Evolutionary conservation across 2,113 vertebrate genomes (phyloP), one percentile per base, ranked within the genome.

Genomic region (Corythornis madagascariensis): DNA sequence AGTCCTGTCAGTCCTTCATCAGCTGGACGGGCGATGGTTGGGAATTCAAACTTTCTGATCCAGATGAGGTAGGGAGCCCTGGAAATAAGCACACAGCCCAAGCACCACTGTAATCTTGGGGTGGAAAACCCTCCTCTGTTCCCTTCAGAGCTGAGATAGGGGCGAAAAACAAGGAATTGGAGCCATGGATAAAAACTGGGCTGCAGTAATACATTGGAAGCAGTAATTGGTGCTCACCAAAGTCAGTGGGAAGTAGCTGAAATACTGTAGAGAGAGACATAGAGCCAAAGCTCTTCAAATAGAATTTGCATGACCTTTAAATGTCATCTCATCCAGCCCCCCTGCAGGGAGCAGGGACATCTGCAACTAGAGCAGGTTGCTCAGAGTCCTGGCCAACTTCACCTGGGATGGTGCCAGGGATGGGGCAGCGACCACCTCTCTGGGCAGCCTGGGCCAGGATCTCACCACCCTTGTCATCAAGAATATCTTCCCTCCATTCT

Each of bases 11-110:
- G 97, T 99, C 99, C 91, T 99, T 99, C 97, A 99, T 99, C 98
- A 99, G 99, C 98, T 99, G 99, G 99, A 99, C 99, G 28, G 99
- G 99, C 22, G 99, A 99, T 31, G 99, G 99, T 97, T 99, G 99
- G 99, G 99, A 99, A 96, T 99, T 99, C 97, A 99, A 99, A 92
- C 99, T 99, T 28, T 99, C 99, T 2, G 99, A 99, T 97, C 99
- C 99, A 65, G 99, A 99, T 9, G 99, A 99, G 99, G 99, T 99
- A 98, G 97, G 97, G 21, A 48, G 25, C 33, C 25, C 28, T 47
- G 63, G 11, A 74, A 74, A 52, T 16, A 7, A 77, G 21, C 4
- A 16, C 29, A 10, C 18, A 16, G 31, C 38, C 16, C 47, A 45
- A 15, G 86, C 35, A 8, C 45, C 15, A 11, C 43, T 33, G 47